Conservation (phyloP, 1,140 invertebrate species). For the Drosophila ogumai region DNA sequence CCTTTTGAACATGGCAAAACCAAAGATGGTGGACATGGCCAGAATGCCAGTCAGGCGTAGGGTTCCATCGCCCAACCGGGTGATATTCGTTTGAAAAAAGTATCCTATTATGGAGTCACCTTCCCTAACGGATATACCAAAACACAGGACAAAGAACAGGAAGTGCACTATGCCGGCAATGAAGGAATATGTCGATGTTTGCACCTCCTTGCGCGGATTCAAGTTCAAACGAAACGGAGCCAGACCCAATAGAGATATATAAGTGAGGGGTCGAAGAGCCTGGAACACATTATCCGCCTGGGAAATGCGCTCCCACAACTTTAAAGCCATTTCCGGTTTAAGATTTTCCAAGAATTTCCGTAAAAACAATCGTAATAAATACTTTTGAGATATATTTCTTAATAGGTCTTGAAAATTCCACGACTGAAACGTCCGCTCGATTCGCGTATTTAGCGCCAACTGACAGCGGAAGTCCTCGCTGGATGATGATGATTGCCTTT, state of each 20-base stretch:
- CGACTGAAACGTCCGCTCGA: conserved; percentile 39
- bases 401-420: not conserved
- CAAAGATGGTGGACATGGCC: conserved; percentile 79
- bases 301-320: conserved; percentile 70
- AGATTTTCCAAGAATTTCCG: not conserved
- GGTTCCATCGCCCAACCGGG: conserved; percentile 72
- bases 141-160: conserved; percentile 77
- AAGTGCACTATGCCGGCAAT: conserved; percentile 74
- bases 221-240: conserved; percentile 75
- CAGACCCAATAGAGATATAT: conserved; percentile 74
- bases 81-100: conserved; percentile 82
- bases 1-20: conserved; percentile 75
- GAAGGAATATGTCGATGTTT: conserved; percentile 71
- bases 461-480: conserved; percentile 44
- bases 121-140: conserved; percentile 60
- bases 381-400: not conserved
- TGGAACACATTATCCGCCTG: conserved; percentile 83
- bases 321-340: conserved; percentile 51
- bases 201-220: conserved; percentile 72
- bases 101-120: conserved; percentile 82
- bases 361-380: not conserved
- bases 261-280: conserved; percentile 71
- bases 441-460: conserved; percentile 48
- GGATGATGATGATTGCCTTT: conserved; percentile 43
- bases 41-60: conserved; percentile 76